A percentile compares a stretch with the other conserved stretches of the same genome.
Evolutionary conservation across 2,797 vertebrate genomes (phyloP).

Genomic region (Rousettus madagascariensis): DNA sequence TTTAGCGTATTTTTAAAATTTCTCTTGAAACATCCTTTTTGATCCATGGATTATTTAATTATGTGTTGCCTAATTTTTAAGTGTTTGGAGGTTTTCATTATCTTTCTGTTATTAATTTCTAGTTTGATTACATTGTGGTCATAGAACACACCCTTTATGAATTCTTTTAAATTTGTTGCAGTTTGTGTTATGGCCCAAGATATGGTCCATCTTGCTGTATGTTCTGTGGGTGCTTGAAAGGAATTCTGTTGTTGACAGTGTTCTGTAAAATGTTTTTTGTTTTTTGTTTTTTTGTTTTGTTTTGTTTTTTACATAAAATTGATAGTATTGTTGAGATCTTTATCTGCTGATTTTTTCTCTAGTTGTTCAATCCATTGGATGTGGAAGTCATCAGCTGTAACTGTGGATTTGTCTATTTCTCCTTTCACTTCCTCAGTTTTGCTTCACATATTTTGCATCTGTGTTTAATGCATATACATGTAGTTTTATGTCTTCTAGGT

Average conservation of each 20-base stretch:
- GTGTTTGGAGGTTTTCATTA: not conserved
- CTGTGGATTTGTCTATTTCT: not conserved
- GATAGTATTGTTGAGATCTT: not conserved
- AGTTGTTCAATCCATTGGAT: not conserved
- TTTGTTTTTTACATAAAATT: not conserved
- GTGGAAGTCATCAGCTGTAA: not conserved
- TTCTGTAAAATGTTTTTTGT: not conserved
- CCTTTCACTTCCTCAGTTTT: not conserved
- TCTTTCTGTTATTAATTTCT: not conserved
- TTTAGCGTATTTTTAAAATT: not conserved
- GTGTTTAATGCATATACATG: not conserved
- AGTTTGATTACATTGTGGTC: not conserved
- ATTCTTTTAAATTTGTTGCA: not conserved
- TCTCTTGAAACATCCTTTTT: not conserved
- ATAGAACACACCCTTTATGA: not conserved
- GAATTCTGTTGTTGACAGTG: not conserved
- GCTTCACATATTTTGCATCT: not conserved
- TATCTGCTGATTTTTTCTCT: not conserved
- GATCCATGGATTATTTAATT: not conserved
- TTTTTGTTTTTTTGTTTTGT: too few species aligned
- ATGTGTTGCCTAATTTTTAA: not conserved
- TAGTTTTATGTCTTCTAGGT: not conserved
- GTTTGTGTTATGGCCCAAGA: not conserved
- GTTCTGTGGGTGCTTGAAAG: not conserved
- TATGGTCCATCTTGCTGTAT: not conserved